These are phyloP conservation scores for Matsumurasca onukii DNA, from an alignment of 1,140 invertebrate species.

Conservation along the genomic window DNA sequence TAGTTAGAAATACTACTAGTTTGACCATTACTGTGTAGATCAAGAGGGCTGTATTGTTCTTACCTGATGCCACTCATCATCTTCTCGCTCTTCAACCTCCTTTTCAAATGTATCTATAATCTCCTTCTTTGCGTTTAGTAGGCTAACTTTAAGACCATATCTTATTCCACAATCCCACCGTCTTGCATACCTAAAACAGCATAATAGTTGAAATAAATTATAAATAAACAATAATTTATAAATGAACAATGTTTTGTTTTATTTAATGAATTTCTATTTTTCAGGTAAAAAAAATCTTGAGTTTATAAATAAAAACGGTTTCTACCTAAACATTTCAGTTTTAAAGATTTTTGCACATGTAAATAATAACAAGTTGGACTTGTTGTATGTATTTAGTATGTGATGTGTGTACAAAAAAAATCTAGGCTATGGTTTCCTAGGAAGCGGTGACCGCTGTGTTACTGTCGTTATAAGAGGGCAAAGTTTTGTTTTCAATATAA, in stretches of 20 bases:
- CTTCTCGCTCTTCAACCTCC: background rate
- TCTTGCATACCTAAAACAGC: conserved; percentile 34
- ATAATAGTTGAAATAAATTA: no score
- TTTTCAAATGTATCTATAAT: background rate
- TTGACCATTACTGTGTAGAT: background rate
- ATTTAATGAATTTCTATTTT: background rate
- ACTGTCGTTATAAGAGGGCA: no score
- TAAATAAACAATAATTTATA: no score
- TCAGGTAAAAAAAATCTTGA: background rate
- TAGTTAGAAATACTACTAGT: no score
- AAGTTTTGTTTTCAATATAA: no score
- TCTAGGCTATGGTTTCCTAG: no score
- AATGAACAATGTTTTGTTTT: background rate
- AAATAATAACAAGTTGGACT: background rate
- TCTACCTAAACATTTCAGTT: background rate
- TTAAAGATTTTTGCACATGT: background rate
- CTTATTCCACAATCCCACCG: conserved; percentile 36
- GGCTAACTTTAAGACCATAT: conserved; percentile 20
- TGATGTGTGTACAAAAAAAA: no score
- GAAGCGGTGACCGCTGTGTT: no score
- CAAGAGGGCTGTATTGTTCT: background rate
- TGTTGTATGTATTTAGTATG: no score
- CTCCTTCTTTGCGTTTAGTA: conserved; percentile 24
- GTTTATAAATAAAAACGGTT: background rate
- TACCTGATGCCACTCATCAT: conserved; percentile 30